Evolutionary conservation across 2,113 vertebrate species (phyloP), one percentile per base, ranked within the genome.

Genomic region (Sardina pilchardus): DNA sequence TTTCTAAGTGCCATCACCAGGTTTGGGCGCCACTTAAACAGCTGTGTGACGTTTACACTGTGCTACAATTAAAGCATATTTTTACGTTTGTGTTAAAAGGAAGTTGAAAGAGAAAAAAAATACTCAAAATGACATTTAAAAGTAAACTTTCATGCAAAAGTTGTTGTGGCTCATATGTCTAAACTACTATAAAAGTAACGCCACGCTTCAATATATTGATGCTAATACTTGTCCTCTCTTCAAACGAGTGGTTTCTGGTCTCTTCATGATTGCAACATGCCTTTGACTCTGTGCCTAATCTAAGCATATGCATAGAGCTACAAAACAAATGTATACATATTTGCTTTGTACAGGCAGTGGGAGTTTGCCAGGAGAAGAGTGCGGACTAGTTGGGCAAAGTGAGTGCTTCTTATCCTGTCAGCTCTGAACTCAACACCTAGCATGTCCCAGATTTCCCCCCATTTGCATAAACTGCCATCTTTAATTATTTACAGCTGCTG

Each of bases 391-490:
- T 88, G 86, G 83, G 88, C 86, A 71, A 87, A 89, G 88, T 88
- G 82, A 82, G 85, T 88, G 85, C 6, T 48, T 92, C 93, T 92
- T 87, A 85, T 88, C 86, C 85, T 86, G 89, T 92, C 91, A 92
- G 91, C 91, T 90, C 81, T 91, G 91, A 91, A 93, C 90, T 88
- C 81, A 90, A 91, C 90, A 94, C 93, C 90, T 94, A 89, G 87
- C 88, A 85, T 90, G 92, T 91, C 93, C 91, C 88, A 93, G 88
- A 92, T 94, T 93, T 91, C 85, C 71, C 88, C 86, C 88, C 86
- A 92, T 94, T 93, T 93, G 92, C 93, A 94, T 93, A 92, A 93
- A 93, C 86, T 92, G 91, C 92, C 90, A 93, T 90, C 86, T 90
- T 93, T 89, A 94, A 94, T 93, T 93, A 93, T 93, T 93, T 91